Evolutionary conservation across 2,888 invertebrate genomes (phyloP).

Genomic region (Nemoura dubitans): DNA sequence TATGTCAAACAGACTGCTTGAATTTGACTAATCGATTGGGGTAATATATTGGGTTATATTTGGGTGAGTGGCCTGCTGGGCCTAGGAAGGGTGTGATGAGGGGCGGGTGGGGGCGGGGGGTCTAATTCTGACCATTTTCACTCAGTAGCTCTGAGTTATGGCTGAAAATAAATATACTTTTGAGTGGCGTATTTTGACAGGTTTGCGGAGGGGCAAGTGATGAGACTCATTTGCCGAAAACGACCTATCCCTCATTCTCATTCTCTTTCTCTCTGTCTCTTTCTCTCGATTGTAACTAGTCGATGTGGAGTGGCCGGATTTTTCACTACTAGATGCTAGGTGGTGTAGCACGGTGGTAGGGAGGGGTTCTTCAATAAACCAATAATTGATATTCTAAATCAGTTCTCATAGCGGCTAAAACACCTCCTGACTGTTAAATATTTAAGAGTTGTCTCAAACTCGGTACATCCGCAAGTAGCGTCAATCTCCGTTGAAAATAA

Average conservation of each 20-base stretch:
- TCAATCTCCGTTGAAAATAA: too few relatives aligned
- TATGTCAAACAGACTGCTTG: neutral
- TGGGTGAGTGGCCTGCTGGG: neutral
- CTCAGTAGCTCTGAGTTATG: neutral
- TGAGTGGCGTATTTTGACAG: neutral
- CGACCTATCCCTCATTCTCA: neutral
- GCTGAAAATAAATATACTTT: slow-evolving; percentile 3
- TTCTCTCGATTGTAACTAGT: too few relatives aligned
- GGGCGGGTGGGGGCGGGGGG: neutral
- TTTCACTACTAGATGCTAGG: too few relatives aligned
- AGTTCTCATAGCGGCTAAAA: too few relatives aligned
- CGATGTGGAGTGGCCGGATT: too few relatives aligned
- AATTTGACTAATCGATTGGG: neutral
- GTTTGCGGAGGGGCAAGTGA: neutral
- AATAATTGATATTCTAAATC: too few relatives aligned
- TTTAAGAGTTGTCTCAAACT: too few relatives aligned
- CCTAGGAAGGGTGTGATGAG: neutral
- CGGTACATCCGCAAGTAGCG: too few relatives aligned
- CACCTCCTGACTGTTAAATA: too few relatives aligned
- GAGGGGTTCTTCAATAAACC: too few relatives aligned
- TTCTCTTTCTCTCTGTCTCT: neutral
- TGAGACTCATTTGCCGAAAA: neutral
- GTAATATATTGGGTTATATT: neutral
- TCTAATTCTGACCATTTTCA: slow-evolving; percentile 4
- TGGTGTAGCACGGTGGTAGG: too few relatives aligned